Conservation (phyloP, 1,140 invertebrate species). For the Pachypeltis micranthus region DNA sequence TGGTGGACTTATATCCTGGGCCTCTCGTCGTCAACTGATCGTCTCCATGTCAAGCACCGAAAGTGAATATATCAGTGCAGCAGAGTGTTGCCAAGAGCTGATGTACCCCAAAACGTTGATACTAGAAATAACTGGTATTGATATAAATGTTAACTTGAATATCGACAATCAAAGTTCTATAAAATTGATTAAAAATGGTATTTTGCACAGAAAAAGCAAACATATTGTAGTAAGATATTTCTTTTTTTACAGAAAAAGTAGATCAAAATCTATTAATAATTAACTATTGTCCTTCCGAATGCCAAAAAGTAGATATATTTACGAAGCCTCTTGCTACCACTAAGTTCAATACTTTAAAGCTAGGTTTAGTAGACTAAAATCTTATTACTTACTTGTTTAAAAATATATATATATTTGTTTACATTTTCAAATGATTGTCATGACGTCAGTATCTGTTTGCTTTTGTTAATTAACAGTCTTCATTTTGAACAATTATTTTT, state of each 20-base stretch:
- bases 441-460: too few species aligned
- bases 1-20: constrained; percentile 29
- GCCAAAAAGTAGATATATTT: background rate
- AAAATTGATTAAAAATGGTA: constrained; percentile 31
- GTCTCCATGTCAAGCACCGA: constrained; percentile 13
- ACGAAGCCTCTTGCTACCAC: background rate
- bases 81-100: constrained; percentile 9
- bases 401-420: too few species aligned
- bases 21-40: constrained; percentile 11
- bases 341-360: background rate
- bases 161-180: constrained; percentile 26
- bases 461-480: too few species aligned
- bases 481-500: too few species aligned
- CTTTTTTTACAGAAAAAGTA: constrained; percentile 25
- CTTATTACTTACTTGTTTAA: too few species aligned
- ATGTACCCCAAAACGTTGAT: constrained; percentile 12
- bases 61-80: constrained; percentile 18
- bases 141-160: constrained; percentile 7
- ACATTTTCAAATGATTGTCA: too few species aligned
- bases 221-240: constrained; percentile 29
- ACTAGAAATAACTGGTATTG: constrained; percentile 6
- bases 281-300: background rate
- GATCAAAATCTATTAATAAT: background rate
- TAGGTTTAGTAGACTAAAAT: too few species aligned
- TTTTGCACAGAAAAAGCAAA: constrained; percentile 30